Conservation (phyloP, 2,888 invertebrate species). For the Aquatica leii region DNA sequence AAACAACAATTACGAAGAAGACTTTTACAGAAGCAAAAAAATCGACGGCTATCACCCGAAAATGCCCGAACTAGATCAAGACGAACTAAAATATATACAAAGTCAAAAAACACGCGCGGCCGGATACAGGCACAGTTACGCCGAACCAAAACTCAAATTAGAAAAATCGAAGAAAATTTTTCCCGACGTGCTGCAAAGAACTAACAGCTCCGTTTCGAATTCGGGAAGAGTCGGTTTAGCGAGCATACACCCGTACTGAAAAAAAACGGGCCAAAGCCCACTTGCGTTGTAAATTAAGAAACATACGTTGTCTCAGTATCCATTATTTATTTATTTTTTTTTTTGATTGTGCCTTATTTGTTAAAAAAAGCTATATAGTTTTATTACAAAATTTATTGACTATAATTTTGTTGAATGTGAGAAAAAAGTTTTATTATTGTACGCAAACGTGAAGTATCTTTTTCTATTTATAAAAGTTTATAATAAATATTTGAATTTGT, state of each 20-base stretch:
- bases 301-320: too few species aligned
- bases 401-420: too few species aligned
- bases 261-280: too few species aligned
- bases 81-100: slow-evolving; percentile 49
- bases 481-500: too few species aligned
- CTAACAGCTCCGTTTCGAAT: slow-evolving; percentile 58
- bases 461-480: too few species aligned
- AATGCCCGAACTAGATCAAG: slow-evolving; percentile 54
- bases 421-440: too few species aligned
- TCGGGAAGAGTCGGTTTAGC: slow-evolving; percentile 60
- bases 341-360: too few species aligned
- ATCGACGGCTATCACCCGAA: slow-evolving; percentile 59
- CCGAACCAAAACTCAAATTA: slow-evolving; percentile 69
- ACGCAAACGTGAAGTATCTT: too few species aligned
- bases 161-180: slow-evolving; percentile 54
- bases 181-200: slow-evolving; percentile 57
- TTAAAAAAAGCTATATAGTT: too few species aligned
- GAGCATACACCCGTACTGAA: slow-evolving; percentile 59
- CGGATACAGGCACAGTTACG: slow-evolving; percentile 70
- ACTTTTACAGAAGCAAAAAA: slow-evolving; percentile 43
- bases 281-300: too few species aligned
- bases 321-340: too few species aligned
- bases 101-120: slow-evolving; percentile 52
- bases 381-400: too few species aligned
- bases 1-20: slow-evolving; percentile 47